phyloP scores from a whole-genome alignment of 2,888 invertebrate species.

The Dusona sp. region DNA sequence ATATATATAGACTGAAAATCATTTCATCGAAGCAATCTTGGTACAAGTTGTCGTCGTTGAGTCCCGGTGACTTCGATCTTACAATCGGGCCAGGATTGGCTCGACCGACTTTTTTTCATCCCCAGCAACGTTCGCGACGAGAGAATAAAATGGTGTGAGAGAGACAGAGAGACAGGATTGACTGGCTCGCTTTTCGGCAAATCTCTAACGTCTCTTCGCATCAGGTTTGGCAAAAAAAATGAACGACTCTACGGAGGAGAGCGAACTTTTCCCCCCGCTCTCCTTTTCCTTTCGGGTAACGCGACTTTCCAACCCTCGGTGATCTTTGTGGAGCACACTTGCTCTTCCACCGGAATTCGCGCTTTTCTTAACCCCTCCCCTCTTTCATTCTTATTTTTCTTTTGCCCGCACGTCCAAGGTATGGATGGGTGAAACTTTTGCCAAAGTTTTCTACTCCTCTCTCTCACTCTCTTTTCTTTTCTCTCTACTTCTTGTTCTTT shows the following conservation, averaged over 20 bases:
- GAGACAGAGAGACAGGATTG: slow-evolving; percentile 28
- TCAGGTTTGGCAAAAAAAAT: slow-evolving; percentile 42
- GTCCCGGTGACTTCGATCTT: slow-evolving; percentile 59
- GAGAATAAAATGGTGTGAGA: not conserved
- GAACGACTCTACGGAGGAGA: slow-evolving; percentile 52
- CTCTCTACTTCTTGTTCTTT: not conserved
- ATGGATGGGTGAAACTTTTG: slow-evolving; percentile 55
- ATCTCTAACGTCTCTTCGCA: slow-evolving; percentile 30
- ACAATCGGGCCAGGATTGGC: slow-evolving; percentile 62
- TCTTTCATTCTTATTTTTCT: slow-evolving; percentile 22
- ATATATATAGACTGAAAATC: slow-evolving; percentile 47
- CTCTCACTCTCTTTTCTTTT: slow-evolving; percentile 40
- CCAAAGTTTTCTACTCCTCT: slow-evolving; percentile 54
- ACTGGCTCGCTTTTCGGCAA: slow-evolving; percentile 54
- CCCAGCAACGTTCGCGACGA: slow-evolving; percentile 31
- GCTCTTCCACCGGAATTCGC: slow-evolving; percentile 57
- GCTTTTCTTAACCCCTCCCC: slow-evolving; percentile 31
- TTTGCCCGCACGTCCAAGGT: slow-evolving; percentile 39
- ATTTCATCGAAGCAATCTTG: slow-evolving; percentile 63
- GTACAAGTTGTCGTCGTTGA: slow-evolving; percentile 45
- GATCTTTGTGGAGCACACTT: slow-evolving; percentile 13
- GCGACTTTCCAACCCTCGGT: slow-evolving; percentile 45
- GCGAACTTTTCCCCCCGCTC: slow-evolving; percentile 34
- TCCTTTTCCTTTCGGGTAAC: slow-evolving; percentile 58
- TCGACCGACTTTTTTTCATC: slow-evolving; percentile 50